Percentiles rank a stretch among this genome's conserved stretches.
These are phyloP conservation scores for Polyodon spathula DNA, from an alignment of 2,113 vertebrate species.

Conservation along the genomic window DNA sequence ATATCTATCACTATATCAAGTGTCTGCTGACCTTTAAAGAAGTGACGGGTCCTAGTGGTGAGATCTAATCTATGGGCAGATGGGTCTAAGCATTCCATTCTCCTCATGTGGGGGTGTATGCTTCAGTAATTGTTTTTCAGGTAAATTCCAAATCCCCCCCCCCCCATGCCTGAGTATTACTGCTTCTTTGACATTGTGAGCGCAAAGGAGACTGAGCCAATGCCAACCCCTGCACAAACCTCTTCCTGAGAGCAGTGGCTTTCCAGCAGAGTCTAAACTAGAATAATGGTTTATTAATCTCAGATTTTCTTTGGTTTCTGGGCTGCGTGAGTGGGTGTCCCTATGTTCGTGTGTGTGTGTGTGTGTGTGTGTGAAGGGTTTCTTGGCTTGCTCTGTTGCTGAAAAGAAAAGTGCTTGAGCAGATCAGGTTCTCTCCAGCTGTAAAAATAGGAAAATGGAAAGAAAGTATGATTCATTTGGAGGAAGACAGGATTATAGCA, in stretches of 20 bases:
- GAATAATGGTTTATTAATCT: conserved; percentile 11
- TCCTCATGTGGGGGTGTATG: too few relatives aligned
- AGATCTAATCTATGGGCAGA: too few relatives aligned
- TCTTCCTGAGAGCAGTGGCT: conserved; percentile 1
- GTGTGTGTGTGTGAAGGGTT: conserved; percentile 34
- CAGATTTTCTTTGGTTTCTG: conserved; percentile 1
- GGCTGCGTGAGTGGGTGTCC: neutral
- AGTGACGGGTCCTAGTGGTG: too few relatives aligned
- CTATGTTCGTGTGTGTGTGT: conserved; percentile 13
- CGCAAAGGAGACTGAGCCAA: neutral
- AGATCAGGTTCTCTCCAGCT: conserved; percentile 55
- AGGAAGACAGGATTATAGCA: conserved; percentile 32
- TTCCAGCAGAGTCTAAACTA: conserved; percentile 4
- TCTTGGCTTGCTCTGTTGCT: conserved; percentile 42
- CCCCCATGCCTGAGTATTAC: neutral
- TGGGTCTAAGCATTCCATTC: too few relatives aligned
- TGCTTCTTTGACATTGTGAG: neutral
- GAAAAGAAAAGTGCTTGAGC: conserved; percentile 45
- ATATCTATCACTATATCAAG: too few relatives aligned
- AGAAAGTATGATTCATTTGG: conserved; percentile 56
- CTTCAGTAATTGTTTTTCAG: too few relatives aligned
- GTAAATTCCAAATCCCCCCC: too few relatives aligned
- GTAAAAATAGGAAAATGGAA: conserved; percentile 54
- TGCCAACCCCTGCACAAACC: neutral
- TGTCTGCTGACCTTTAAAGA: too few relatives aligned